Evolutionary conservation across 2,797 vertebrate genomes (phyloP), one percentile per base, ranked within the genome.

Genomic region (Hydrolagus colliei): DNA sequence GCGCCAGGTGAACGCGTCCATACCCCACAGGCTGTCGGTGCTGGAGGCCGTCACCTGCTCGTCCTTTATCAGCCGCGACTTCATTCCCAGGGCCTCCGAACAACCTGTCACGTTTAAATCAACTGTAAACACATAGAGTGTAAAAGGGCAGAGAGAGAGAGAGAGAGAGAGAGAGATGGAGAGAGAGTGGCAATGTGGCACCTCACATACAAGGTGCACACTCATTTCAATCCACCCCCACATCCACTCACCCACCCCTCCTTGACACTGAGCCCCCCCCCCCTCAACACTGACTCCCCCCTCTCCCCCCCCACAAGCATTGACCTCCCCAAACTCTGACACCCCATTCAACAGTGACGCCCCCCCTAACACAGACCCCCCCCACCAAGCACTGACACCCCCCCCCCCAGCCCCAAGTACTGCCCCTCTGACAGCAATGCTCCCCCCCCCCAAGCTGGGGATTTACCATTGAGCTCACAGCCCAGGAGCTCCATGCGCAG

Each of bases 401-500:
- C 22, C n/a, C 77, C 61, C 1, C 22, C 61, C 9, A 7, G 62
- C 27, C 14, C 65, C 22, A 65, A 10, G 14, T 27, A 27, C 27
- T 27, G 27, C 2, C 1, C 8, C 13, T 68, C 20, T 68, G 27
- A 12, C 13, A 20, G 32, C 1, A 8, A 82, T 68, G 22, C 20
- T 1, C 22, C 1, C 0, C 7, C 8, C 20, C 9, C 0, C 0
- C 6, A 14, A 71, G 32, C 0, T 27, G 7, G 0, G 32, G 86
- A 89, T 92, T 97, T 96, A 99, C 98, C 96, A 0, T 96, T 95
- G 87, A 97, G 90, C 89, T 99, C 97, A 7, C 98, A 99, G 93
- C 98, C 98, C 67, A 98, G 92, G 86, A 99, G 94, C 89, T 99
- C 98, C 78, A 99, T 94, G 87, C 98, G 97, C 88, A 99, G 92